Percentiles rank a stretch among this genome's conserved stretches.
Conservation (phyloP, 2,888 invertebrate genomes). For the Lepidochrysops patricia region DNA sequence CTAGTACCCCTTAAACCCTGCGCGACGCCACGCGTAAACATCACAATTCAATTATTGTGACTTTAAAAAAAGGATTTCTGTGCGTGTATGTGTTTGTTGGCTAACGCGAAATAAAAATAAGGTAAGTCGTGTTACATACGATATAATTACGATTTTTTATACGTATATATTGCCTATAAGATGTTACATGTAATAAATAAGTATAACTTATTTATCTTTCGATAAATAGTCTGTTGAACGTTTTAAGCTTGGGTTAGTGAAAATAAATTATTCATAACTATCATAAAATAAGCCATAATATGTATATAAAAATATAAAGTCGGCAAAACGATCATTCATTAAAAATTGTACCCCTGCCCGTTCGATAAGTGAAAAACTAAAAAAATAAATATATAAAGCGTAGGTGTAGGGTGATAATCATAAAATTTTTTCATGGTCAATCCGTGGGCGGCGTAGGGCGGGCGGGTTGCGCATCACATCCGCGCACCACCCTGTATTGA, state of each 20-base stretch:
- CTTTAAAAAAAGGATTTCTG: neutral
- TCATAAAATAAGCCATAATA: no score
- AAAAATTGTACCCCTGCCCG: no score
- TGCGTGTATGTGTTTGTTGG: neutral
- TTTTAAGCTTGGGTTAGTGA: no score
- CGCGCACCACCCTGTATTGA: slow-evolving; percentile 64
- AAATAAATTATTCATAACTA: no score
- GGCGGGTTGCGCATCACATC: slow-evolving; percentile 25
- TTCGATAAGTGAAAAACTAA: neutral
- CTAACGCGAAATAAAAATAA: neutral
- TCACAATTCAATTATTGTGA: neutral
- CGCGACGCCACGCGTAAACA: slow-evolving; percentile 30
- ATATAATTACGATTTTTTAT: neutral
- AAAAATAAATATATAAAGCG: neutral
- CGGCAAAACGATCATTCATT: no score
- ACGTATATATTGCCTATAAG: no score
- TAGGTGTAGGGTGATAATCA: slow-evolving; percentile 18
- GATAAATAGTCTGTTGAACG: no score
- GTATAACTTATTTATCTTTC: no score
- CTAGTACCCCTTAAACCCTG: slow-evolving; percentile 47
- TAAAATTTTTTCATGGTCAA: slow-evolving; percentile 37
- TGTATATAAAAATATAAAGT: no score
- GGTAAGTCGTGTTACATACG: neutral
- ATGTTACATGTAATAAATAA: no score
- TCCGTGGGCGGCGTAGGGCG: slow-evolving; percentile 42